Conservation (phyloP, 1,140 invertebrate genomes). For the Neotoxoptera formosana region DNA sequence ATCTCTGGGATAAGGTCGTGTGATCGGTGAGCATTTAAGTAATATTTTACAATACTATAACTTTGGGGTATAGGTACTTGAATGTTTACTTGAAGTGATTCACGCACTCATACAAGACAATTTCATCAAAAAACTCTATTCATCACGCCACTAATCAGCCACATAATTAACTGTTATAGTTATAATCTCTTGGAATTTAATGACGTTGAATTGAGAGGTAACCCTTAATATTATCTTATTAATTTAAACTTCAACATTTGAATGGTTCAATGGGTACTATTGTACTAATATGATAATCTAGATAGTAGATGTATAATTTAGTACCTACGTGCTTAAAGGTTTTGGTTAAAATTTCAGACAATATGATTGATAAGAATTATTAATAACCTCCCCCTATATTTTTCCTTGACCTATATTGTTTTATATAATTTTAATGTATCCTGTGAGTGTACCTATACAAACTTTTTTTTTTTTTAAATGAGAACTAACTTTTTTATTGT, state of each 20-base stretch:
- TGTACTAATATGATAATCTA: background rate
- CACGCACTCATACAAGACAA: background rate
- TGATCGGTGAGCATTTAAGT: background rate
- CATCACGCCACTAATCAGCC: background rate
- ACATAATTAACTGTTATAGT: background rate
- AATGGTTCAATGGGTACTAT: background rate
- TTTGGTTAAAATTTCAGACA: background rate
- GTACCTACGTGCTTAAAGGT: background rate
- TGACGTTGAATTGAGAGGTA: background rate
- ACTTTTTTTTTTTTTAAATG: too few relatives aligned
- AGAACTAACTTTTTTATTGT: too few relatives aligned
- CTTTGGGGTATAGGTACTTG: background rate
- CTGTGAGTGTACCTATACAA: too few relatives aligned
- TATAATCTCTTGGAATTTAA: background rate
- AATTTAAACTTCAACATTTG: background rate
- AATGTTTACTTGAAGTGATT: background rate
- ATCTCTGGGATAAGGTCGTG: background rate
- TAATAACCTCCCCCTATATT: background rate
- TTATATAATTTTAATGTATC: too few relatives aligned
- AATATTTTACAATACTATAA: background rate
- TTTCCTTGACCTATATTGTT: too few relatives aligned
- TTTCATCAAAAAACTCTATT: background rate
- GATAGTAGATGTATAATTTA: background rate
- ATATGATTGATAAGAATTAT: background rate
- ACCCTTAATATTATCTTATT: background rate